These are phyloP conservation scores for Syngnathus rostellatus DNA, from an alignment of 2,797 vertebrate genomes.

Conservation along the genomic window DNA sequence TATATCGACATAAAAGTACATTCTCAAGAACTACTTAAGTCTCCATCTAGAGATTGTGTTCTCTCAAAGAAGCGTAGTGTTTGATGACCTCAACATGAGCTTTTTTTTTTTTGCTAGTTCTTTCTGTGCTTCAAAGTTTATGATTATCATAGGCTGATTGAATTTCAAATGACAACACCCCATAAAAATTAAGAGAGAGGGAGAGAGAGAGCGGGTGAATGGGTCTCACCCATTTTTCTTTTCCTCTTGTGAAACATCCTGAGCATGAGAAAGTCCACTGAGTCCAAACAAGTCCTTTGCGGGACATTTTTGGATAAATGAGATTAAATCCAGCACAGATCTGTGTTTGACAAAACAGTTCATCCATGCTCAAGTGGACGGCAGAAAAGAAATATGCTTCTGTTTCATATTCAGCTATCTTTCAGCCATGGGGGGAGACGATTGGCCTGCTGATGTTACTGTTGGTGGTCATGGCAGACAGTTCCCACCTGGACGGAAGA, in stretches of 20 bases:
- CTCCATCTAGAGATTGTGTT: conserved; percentile 6
- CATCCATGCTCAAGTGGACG: conserved; percentile 4
- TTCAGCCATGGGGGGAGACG: conserved; percentile 91
- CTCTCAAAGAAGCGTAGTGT: conserved; percentile 1
- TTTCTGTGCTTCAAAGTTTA: conserved; percentile 59
- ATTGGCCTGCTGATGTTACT: conserved; percentile 98
- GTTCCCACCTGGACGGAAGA: conserved; percentile 81
- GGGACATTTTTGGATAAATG: conserved; percentile 37
- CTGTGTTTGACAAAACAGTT: conserved; percentile 33
- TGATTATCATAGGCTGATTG: conserved; percentile 72
- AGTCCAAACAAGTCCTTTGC: conserved; percentile 28
- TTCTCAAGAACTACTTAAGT: conserved; percentile 17
- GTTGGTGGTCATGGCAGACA: conserved; percentile 98
- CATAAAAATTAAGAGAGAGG: conserved; percentile 8
- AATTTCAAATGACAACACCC: conserved; percentile 42
- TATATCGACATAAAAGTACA: conserved; percentile 17
- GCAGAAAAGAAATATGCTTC: conserved; percentile 25
- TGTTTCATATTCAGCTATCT: conserved; percentile 15
- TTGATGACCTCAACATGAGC: conserved; percentile 7
- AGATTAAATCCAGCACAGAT: conserved; percentile 24
- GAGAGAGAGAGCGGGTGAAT: conserved; percentile 30
- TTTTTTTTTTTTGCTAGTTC: conserved; percentile 28
- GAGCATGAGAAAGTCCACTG: conserved; percentile 10
- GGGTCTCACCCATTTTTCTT: conserved; percentile 17
- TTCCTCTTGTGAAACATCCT: conserved; percentile 21